Conservation (phyloP, 2,888 invertebrate species). For the Amiota minor region DNA sequence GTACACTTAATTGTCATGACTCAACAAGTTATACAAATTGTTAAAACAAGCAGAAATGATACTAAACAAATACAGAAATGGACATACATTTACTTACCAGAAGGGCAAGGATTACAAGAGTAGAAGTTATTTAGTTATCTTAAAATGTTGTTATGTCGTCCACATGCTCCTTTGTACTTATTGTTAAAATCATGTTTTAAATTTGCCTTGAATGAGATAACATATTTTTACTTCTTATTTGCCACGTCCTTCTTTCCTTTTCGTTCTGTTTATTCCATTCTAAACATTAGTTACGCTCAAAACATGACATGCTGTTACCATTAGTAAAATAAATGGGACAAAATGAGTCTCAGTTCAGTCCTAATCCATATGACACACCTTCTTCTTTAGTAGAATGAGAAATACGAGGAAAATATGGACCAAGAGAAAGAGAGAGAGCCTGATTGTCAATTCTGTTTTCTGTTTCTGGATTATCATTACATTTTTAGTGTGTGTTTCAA, state of each 20-base stretch:
- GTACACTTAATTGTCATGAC: too few species aligned
- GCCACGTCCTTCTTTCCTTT: background rate
- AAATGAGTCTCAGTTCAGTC: background rate
- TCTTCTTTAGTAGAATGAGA: background rate
- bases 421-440: background rate
- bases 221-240: background rate
- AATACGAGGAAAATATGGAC: background rate
- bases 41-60: too few species aligned
- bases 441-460: background rate
- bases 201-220: background rate
- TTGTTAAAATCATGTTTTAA: too few species aligned
- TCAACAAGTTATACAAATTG: too few species aligned
- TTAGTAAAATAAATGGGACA: background rate
- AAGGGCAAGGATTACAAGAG: too few species aligned
- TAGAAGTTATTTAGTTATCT: too few species aligned
- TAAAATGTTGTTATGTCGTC: too few species aligned
- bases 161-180: too few species aligned
- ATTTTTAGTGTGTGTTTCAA: background rate
- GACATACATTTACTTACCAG: too few species aligned
- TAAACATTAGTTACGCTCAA: background rate
- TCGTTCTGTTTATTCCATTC: background rate
- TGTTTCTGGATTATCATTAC: background rate
- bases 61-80: too few species aligned
- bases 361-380: background rate
- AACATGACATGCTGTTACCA: background rate